Conservation (phyloP, 2,888 invertebrate genomes). For the Julus scanicus region DNA sequence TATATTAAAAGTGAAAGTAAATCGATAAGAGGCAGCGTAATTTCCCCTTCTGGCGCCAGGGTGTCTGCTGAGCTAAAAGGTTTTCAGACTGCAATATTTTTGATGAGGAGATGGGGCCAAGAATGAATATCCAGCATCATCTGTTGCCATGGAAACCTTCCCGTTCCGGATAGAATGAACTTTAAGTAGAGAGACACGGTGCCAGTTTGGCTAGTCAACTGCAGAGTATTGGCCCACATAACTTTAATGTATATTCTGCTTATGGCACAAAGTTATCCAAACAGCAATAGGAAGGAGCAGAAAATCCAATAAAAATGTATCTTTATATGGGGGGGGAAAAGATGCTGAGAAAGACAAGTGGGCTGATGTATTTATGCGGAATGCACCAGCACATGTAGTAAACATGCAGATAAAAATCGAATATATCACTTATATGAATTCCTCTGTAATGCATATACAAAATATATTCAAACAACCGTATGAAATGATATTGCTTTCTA, state of each 20-base stretch:
- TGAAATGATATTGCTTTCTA: neutral
- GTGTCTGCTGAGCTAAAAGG: conserved; percentile 45
- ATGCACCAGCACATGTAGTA: conserved; percentile 6
- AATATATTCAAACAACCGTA: neutral
- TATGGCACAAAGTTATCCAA: conserved; percentile 47
- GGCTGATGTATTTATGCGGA: conserved; percentile 25
- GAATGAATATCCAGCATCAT: conserved; percentile 45
- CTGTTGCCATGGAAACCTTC: conserved; percentile 43
- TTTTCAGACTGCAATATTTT: conserved; percentile 43
- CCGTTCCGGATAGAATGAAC: conserved; percentile 43
- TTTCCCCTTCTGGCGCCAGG: conserved; percentile 45
- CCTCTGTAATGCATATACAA: neutral
- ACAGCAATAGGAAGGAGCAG: conserved; percentile 47
- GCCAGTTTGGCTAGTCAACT: conserved; percentile 43
- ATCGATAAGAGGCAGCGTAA: conserved; percentile 36
- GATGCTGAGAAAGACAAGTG: conserved; percentile 39
- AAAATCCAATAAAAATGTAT: conserved; percentile 47
- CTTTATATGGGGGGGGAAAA: conserved; percentile 37
- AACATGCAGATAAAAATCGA: conserved; percentile 45
- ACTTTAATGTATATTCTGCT: conserved; percentile 47
- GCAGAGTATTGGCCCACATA: conserved; percentile 47
- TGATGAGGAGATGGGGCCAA: conserved; percentile 43
- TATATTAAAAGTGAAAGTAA: conserved; percentile 47
- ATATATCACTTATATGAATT: conserved; percentile 7
- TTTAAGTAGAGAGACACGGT: conserved; percentile 44